Base-by-base conservation (phyloP, 2,888 invertebrate genomes). In the Ecliptopera silaceata region DNA sequence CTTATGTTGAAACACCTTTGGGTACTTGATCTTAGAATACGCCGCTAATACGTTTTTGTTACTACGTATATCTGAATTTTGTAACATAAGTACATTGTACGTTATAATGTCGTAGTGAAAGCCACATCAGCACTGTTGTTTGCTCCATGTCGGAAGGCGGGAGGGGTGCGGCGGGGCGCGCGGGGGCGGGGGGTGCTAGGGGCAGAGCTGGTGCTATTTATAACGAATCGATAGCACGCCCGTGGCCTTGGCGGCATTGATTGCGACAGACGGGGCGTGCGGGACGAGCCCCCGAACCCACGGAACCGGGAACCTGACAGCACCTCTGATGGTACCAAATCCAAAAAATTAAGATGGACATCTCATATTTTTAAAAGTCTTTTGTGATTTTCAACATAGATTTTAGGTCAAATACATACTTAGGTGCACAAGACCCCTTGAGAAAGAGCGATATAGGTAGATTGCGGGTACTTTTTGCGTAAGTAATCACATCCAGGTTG, bases 241-340 rank as follows among this genome's bases (percentile, higher is more conserved):
- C 88, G 83, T 90, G 88, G 87, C 90, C 90, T 90, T 90, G 90
- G 77, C 71, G 56, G 65, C 80, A 88, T 89, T 88, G 89, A 88
- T 75, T 85, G 77, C 61, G 65, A 58, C 74, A 64, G 72, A 73
- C 70, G 74, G 72, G 73, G 77, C 71, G 76, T 71, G 77, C 65
- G 66, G 66, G 88, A 71, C 90, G 86, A 88, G 90, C 90, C 90
- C 77, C 88, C 88, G 72, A 22, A 32, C 29, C 13, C 15, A 8
- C 13, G 20, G 11, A n/a, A 45, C 29, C 32, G 41, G 47, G 53
- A 52, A 36, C 43, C 20, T 12, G 2, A 15, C 36, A 1, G 36
- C 12, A 2, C n/a, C n/a, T n/a, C n/a, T 15, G 8, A 10, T 22
- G 1, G 15, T 34, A 13, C 15, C 2, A 15, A 36, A 26, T 8